Evolutionary conservation across 2,888 invertebrate genomes (phyloP), one percentile per base, ranked within the genome.

Genomic region (Ectemnius cavifrons): DNA sequence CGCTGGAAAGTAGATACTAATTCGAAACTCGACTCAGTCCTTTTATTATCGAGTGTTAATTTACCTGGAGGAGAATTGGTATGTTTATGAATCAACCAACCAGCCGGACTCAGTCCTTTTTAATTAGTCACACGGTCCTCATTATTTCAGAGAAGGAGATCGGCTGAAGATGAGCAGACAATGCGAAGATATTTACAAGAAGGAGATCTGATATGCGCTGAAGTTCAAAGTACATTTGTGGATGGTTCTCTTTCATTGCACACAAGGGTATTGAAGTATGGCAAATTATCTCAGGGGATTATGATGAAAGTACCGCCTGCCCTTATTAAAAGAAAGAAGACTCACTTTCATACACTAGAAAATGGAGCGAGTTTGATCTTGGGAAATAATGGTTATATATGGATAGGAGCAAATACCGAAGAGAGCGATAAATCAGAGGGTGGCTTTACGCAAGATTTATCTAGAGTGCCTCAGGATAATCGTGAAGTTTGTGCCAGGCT

Each of bases 21-120:
- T 91, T 95, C 98, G 0, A 94, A 97, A 67, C 91, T 96, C 87
- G 97, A 98, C 91, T 97, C 98, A 0, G 93, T 96, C 58, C 93
- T 99, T 13, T 93, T 97, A 75, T 91, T 99, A 18, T 97, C 98
- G 0, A 96, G 98, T 46, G 98, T 99, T 0, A 99, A 99, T 92
- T 93, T 99, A 77, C 99, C 99, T n/a, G 99, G 99, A 37, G 97
- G 97, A 67, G 99, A 99, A 93, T 92, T 99, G 93, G 96, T 97
- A 92, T 90, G 91, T 46, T 45, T 68, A n/a, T 68, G 18, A 4
- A 2, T 23, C 23, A 23, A 2, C 23, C 3, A 23, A 20, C n/a
- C 23, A 23, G 23, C 3, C 23, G 1, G 23, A 47, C 16, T 4
- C 28, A 37, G 2, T 3, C 27, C 56, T 20, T 28, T 63, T 47